A percentile compares a stretch with the other conserved stretches of the same genome.
phyloP scores from a whole-genome alignment of 1,140 invertebrate species.

The Oryctes rhinoceros region DNA sequence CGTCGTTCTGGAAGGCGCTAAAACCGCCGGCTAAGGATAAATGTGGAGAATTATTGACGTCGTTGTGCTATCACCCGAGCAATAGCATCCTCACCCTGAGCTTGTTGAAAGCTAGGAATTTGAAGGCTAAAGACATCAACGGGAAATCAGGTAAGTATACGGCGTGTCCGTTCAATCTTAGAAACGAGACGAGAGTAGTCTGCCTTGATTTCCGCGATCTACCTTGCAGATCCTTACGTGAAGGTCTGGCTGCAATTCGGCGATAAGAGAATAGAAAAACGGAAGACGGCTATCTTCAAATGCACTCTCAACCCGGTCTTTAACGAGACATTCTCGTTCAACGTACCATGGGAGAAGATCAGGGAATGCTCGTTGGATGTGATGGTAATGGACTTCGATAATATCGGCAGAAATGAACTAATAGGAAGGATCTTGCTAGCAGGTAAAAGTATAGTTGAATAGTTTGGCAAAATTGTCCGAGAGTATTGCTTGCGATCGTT shows the following conservation, averaged over 20 bases:
- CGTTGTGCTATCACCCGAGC: slow-evolving; percentile 91
- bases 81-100: slow-evolving; percentile 88
- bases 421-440: slow-evolving; percentile 89
- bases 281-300: slow-evolving; percentile 95
- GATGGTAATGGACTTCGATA: slow-evolving; percentile 95
- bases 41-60: slow-evolving; percentile 89
- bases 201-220: background rate
- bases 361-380: slow-evolving; percentile 90
- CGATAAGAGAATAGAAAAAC: slow-evolving; percentile 92
- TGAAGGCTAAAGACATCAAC: slow-evolving; percentile 94
- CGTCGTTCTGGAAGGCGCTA: slow-evolving; percentile 90
- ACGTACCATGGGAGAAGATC: slow-evolving; percentile 94
- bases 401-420: slow-evolving; percentile 91
- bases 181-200: too few relatives aligned
- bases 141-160: slow-evolving; percentile 83
- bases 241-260: slow-evolving; percentile 96
- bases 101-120: slow-evolving; percentile 88
- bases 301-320: slow-evolving; percentile 92
- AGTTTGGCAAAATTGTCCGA: background rate
- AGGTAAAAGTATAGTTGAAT: slow-evolving; percentile 64
- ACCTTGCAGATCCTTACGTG: slow-evolving; percentile 88
- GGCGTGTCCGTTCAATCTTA: too few relatives aligned
- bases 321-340: slow-evolving; percentile 93
- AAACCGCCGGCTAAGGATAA: slow-evolving; percentile 92
- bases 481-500: background rate